Conservation (phyloP, 2,888 invertebrate species). For the Scaptomyza reducta region DNA sequence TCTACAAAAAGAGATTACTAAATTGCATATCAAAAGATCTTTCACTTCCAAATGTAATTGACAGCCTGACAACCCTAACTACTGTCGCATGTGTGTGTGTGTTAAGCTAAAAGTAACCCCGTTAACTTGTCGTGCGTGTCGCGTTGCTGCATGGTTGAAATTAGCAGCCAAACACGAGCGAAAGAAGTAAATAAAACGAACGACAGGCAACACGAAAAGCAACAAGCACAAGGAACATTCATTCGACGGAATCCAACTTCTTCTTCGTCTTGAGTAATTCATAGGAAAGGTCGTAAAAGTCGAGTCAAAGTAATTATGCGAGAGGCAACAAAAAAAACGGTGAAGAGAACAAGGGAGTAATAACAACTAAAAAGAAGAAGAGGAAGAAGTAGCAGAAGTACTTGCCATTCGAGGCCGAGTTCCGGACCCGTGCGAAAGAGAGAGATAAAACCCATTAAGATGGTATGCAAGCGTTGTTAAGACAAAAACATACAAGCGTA, state of each 20-base stretch:
- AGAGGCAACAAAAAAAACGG: constrained; percentile 42
- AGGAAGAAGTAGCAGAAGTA: neutral
- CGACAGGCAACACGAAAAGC: constrained; percentile 52
- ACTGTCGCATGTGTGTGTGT: neutral
- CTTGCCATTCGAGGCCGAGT: constrained; percentile 34
- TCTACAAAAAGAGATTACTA: neutral
- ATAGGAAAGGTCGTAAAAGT: constrained; percentile 77
- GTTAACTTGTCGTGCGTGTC: constrained; percentile 45
- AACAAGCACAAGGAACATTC: constrained; percentile 10
- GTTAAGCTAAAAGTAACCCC: constrained; percentile 36
- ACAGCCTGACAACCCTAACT: constrained; percentile 43
- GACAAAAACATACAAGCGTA: constrained; percentile 60
- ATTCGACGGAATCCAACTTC: constrained; percentile 32
- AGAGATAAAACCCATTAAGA: constrained; percentile 54
- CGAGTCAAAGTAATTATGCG: constrained; percentile 78
- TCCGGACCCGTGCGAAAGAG: constrained; percentile 36
- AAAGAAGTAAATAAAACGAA: constrained; percentile 65
- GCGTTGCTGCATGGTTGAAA: constrained; percentile 52
- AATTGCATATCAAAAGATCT: neutral
- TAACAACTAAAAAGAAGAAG: constrained; percentile 10
- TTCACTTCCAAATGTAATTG: neutral
- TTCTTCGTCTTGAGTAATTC: constrained; percentile 67
- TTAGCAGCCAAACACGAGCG: constrained; percentile 75
- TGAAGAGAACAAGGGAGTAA: constrained; percentile 8
- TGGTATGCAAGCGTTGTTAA: constrained; percentile 72